Base-by-base conservation (phyloP, 2,797 vertebrate species). In the Xyrichtys novacula region DNA sequence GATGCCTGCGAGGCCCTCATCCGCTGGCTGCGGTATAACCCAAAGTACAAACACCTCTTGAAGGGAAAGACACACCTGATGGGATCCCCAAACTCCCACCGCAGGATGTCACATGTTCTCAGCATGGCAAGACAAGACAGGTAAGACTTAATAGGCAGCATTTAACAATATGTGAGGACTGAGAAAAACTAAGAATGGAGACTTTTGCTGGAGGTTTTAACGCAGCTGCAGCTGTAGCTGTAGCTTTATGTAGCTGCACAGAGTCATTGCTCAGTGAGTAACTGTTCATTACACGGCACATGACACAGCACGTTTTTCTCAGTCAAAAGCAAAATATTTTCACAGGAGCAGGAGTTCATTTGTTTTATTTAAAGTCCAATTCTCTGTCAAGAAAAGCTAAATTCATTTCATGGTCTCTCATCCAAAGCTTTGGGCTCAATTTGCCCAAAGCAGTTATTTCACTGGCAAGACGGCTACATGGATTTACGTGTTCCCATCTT, bases 1-100 rank as follows among this genome's bases (percentile, higher is more conserved):
- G 97, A 99, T 34, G 98, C 98, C 31, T 97, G 96, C 0, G 96
- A 98, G 57, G 93, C 96, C 1, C 90, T 99, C 68, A 94, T 96
- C 63, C 93, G 92, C 56, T 99, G 98, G 98, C 92, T 99, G 79
- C 95, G 89, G 72, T 96, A 98, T 92, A 97, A 98, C 75, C 95
- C 96, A 32, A 98, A 96, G 82, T 98, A 99, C 91, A 98, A 97
- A 76, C 94, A 96, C 29, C 91, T 97, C 39, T 86, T 92, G 19
- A 98, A 97, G 87, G 94, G 92, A 81, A 96, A 95, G 89, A 92
- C 12, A 16, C 87, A 93, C 66, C 86, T 93, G 48, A 80, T 80
- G 22, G 88, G 78, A 25, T 99, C 97, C 32, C 97, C 97, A 0
- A 94, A 93, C 17, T 93, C 96, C 53, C 92, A 93, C 16, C 93